Evolutionary conservation across 2,797 vertebrate species (phyloP), one percentile per base, ranked within the genome.

Genomic region (Pseudomugil tenellus): DNA sequence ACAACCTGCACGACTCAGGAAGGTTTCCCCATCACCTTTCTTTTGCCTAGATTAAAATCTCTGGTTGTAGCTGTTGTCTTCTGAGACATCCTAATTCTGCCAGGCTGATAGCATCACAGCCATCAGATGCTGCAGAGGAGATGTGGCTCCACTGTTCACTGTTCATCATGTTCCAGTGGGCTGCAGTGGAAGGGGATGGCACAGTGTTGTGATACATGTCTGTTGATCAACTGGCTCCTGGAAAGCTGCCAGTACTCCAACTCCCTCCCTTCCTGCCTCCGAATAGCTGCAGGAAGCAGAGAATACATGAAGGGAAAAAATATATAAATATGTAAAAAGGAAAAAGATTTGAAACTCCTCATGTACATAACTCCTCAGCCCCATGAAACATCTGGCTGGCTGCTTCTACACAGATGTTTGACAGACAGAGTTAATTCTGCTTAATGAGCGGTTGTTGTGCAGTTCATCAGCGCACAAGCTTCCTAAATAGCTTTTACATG

Each of bases 61-160:
- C 79, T 52, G 80, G 84, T 91, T 86, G 78, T 89, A 91, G 91
- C 91, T 90, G 87, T 76, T 83, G 89, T 81, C 79, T 66, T n/a
- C 59, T 65, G 76, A 87, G 70, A 77, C 58, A 32, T 67, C 69
- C 81, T 90, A 78, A 85, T 89, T 90, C 88, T 85, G 85, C 87
- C 81, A 69, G 43, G 74, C 52, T 25, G 90, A 92, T 88, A 84
- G 75, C 86, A 87, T 91, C 88, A 2, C 62, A 6, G 43, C 52
- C 52, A 77, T 85, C 82, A 86, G 88, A 84, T 87, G 81, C 74
- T 70, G 41, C 41, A 25, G 81, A 79, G 61, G 84, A 31, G 51
- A 67, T 84, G 63, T 74, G 70, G 53, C 84, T n/a, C n/a, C n/a
- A n/a, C n/a, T n/a, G n/a, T n/a, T n/a, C n/a, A n/a, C n/a, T n/a